Percentiles rank a stretch among this genome's conserved stretches.
These are phyloP conservation scores for Sitta carolinensis DNA, from an alignment of 2,797 vertebrate species.

Conservation along the genomic window DNA sequence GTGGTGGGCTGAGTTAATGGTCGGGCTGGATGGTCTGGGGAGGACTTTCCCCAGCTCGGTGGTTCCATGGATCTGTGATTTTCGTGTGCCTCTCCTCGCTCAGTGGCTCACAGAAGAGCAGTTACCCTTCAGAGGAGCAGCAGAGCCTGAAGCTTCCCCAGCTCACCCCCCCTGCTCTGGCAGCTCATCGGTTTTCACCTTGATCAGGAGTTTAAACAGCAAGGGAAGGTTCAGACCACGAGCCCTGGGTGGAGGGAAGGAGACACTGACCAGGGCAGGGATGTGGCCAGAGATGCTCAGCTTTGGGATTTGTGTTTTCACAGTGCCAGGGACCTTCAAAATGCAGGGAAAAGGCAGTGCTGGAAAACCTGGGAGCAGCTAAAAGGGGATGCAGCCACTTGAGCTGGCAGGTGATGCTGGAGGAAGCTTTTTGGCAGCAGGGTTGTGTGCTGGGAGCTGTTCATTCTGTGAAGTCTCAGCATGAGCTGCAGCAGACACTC, in stretches of 20 bases:
- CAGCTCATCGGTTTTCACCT: not conserved
- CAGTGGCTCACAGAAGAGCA: not conserved
- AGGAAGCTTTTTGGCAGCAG: not conserved
- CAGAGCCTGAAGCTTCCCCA: not conserved
- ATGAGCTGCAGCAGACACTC: not conserved
- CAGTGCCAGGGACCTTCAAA: not conserved
- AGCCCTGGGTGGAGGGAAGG: not conserved
- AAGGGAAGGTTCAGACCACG: not conserved
- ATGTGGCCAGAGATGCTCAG: not conserved
- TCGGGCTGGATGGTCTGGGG: not conserved
- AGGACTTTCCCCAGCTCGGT: not conserved
- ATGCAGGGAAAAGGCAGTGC: not conserved
- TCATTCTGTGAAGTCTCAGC: not conserved
- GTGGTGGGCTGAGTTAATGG: not conserved
- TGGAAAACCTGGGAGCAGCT: not conserved
- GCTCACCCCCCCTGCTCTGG: not conserved
- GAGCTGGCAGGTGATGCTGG: not conserved
- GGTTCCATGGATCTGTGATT: not conserved
- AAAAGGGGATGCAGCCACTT: rapidly evolving
- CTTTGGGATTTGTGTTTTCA: not conserved
- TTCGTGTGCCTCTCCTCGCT: not conserved
- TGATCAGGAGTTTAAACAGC: not conserved
- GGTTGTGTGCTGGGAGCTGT: not conserved
- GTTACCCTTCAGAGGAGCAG: slow-evolving; percentile 28
- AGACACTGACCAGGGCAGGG: not conserved